Base-by-base conservation (phyloP, 92 coral and sea anemone species). In the Zoanthus sansibaricus region DNA sequence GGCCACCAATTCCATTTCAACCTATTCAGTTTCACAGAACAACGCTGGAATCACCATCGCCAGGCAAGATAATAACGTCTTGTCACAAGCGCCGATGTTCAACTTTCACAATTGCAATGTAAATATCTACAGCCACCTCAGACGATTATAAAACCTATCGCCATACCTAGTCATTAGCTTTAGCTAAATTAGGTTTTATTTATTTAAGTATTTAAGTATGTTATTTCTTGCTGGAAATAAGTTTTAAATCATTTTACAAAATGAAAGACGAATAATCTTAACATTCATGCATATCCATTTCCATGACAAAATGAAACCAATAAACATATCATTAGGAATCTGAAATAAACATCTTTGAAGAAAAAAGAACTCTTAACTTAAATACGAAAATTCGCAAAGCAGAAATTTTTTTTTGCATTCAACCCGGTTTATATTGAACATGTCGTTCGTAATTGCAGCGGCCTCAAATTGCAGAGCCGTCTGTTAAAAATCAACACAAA, bases 271-370 rank as follows among this genome's bases (percentile, higher is more conserved):
- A 25, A 37, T 37, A 37, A 37, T n/a, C 42, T 2, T 37, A 37
- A 37, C 4, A 37, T 37, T 37, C 42, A 37, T 37, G 42, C 42
- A 2, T 37, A 37, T 37, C 42, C 42, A 37, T 37, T 37, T 37
- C 14, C 64, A 58, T 58, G 14, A 5, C 64, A n/a, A 58, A 58
- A 58, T 5, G 20, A 58, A 14, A 58, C 64, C 64, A 58, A 58
- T 58, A 42, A 37, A 76, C 78, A 87, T 76, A 68, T 67, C 52
- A 77, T 45, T 55, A 78, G 68, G 77, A 84, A 77, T 84, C 51
- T 87, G 78, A 84, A 77, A 8, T 17, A 18, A 18, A 62, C 20
- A 3, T 17, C 8, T 62, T 62, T 49, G 10, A 9, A 18, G 69
- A 58, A 58, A 62, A 62, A 62, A 62, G 7, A 8, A 5, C 69